Percentiles rank a stretch among this genome's conserved stretches.
Conservation (phyloP, 1,140 invertebrate species). For the Laupala kohalensis region DNA sequence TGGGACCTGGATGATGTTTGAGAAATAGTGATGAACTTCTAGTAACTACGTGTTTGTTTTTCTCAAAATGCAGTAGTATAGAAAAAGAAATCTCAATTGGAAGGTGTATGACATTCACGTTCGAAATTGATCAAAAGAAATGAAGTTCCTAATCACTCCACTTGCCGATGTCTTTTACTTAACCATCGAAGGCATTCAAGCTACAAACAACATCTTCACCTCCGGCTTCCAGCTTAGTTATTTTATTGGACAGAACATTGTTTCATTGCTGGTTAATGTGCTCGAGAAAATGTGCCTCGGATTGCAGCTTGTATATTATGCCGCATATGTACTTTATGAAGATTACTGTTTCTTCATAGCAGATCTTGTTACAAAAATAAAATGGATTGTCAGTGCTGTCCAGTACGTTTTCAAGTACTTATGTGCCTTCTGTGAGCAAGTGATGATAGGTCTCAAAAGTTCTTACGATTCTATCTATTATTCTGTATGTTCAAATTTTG, state of each 20-base stretch:
- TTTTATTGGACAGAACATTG: not conserved
- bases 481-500: not conserved
- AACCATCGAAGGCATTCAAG: not conserved
- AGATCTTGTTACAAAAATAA: conserved; percentile 3
- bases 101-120: too few relatives aligned
- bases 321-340: conserved; percentile 8
- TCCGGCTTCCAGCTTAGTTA: not conserved
- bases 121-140: too few relatives aligned
- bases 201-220: not conserved
- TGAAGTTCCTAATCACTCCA: not conserved
- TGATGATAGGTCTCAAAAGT: not conserved
- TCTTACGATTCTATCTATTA: not conserved
- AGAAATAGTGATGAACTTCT: too few relatives aligned
- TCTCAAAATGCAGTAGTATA: too few relatives aligned
- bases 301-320: not conserved
- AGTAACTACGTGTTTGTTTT: too few relatives aligned
- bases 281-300: not conserved
- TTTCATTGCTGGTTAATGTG: not conserved
- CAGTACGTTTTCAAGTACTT: not conserved
- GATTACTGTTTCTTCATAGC: conserved; percentile 8
- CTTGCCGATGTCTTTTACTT: not conserved
- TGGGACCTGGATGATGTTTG: too few relatives aligned
- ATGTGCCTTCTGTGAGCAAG: not conserved
- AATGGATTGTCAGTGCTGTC: not conserved
- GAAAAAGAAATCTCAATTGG: too few relatives aligned